Evolutionary conservation across 2,888 invertebrate genomes (phyloP).

Genomic region (Lycaena phlaeas): DNA sequence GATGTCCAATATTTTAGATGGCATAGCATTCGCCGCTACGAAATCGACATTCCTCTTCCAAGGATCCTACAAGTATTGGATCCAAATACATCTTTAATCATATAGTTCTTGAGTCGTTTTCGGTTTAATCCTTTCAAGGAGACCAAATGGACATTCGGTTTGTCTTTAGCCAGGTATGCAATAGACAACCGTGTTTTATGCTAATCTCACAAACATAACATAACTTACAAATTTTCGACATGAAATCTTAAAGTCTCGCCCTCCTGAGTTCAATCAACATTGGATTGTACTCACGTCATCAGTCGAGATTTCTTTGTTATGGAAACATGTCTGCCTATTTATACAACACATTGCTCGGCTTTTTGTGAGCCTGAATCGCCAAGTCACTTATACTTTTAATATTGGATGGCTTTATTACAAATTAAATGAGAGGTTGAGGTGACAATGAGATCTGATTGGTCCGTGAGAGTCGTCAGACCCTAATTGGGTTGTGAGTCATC

Average conservation of each 20-base stretch:
- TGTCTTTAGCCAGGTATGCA: conserved; percentile 63
- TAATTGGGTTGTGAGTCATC: conserved; percentile 52
- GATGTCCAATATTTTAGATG: conserved; percentile 74
- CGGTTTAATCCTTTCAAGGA: conserved; percentile 18
- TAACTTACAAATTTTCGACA: conserved; percentile 62
- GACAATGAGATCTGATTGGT: conserved; percentile 68
- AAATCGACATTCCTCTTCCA: conserved; percentile 64
- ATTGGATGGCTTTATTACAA: conserved; percentile 64
- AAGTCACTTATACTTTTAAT: conserved; percentile 63
- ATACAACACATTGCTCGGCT: conserved; percentile 54
- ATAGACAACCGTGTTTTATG: conserved; percentile 67
- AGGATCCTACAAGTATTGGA: conserved; percentile 40
- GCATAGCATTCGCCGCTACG: too few species aligned
- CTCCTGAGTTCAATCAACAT: conserved; percentile 57
- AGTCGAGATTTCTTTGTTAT: conserved; percentile 72
- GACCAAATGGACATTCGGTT: conserved; percentile 49
- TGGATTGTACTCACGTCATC: conserved; percentile 71
- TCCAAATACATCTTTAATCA: conserved; percentile 33
- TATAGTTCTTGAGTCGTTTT: conserved; percentile 20
- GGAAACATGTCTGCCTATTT: conserved; percentile 72
- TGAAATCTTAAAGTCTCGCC: conserved; percentile 36
- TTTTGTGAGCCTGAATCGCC: conserved; percentile 61
- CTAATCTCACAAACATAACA: conserved; percentile 60
- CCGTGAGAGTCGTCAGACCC: conserved; percentile 52
- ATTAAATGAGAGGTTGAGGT: conserved; percentile 45